Base-by-base conservation (phyloP, 2,888 invertebrate species). In the Phaedon cochleariae region DNA sequence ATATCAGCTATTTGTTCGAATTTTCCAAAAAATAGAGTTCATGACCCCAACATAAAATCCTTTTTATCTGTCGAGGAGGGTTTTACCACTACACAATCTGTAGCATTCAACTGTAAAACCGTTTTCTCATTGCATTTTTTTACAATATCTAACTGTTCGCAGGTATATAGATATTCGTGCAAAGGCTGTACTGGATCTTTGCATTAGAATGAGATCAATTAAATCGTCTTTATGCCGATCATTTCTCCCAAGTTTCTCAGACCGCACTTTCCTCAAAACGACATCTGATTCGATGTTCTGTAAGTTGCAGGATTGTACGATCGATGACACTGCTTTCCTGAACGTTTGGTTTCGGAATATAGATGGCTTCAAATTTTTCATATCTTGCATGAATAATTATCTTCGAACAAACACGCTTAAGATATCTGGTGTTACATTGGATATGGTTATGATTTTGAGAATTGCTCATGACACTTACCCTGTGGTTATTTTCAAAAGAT, bases 11-110 rank as follows among this genome's bases (percentile, higher is more conserved):
- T 52, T 34, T 34, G 7, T 60, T n/a, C 26, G 41, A 26, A 45
- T 53, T 1, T 46, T 61, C 29, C 26, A 45, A 21, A 22, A 45
- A 45, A 57, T 49, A 5, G 54, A 10, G 41, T 62, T 55, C 1
- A 54, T 31, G 7, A 61, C 54, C 1, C 62, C 62, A n/a, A 57
- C 51, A 62, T 62, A 62, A 63, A 63, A n/a, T 58, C 21, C 9
- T 45, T 17, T 45, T 59, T 58, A n/a, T 45, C 22, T n/a, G 45
- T 52, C n/a, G 21, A 57, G 1, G 9, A 10, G 6, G 52, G 63
- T 41, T 58, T 63, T 46, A 53, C 51, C 10, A 58, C n/a, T 2
- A n/a, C n/a, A n/a, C n/a, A n/a, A n/a, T n/a, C n/a, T n/a, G n/a
- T n/a, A n/a, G n/a, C n/a, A n/a, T n/a, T n/a, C n/a, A 63, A 58